Evolutionary conservation across 2,113 vertebrate species (phyloP).

Genomic region (Balaeniceps rex): DNA sequence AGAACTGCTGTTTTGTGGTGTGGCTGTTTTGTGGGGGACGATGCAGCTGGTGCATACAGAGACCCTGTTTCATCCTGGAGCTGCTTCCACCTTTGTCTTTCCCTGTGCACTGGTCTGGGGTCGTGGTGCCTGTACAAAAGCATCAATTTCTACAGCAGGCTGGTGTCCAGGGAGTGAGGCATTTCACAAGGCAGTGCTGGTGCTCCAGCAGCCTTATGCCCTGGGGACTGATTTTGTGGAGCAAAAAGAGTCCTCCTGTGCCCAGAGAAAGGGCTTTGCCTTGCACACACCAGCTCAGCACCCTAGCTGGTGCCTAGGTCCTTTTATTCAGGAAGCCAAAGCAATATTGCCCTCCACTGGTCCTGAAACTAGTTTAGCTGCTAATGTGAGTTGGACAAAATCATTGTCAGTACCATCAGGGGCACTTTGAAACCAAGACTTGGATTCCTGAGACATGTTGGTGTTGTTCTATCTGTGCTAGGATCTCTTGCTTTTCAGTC

Average conservation of each 20-base stretch:
- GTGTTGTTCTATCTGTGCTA: neutral
- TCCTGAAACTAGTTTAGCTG: slow-evolving; percentile 54
- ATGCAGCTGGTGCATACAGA: neutral
- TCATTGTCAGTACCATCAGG: neutral
- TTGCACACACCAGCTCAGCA: neutral
- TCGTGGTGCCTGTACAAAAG: neutral
- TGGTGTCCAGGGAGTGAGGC: neutral
- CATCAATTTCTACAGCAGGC: neutral
- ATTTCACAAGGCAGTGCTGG: neutral
- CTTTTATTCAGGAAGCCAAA: slow-evolving; percentile 36
- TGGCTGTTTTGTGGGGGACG: neutral
- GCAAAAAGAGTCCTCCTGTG: neutral
- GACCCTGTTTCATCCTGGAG: neutral
- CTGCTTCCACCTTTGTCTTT: neutral
- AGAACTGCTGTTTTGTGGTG: neutral
- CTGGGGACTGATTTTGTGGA: neutral
- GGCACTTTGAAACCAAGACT: neutral
- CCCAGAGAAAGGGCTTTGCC: neutral
- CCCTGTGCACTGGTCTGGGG: neutral
- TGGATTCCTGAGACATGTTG: neutral
- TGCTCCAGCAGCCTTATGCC: neutral
- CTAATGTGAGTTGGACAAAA: slow-evolving; percentile 22
- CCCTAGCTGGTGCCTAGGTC: neutral
- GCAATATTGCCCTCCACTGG: slow-evolving; percentile 57
- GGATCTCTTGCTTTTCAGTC: neutral